phyloP scores from a whole-genome alignment of 2,113 vertebrate genomes.

The Merops nubicus region DNA sequence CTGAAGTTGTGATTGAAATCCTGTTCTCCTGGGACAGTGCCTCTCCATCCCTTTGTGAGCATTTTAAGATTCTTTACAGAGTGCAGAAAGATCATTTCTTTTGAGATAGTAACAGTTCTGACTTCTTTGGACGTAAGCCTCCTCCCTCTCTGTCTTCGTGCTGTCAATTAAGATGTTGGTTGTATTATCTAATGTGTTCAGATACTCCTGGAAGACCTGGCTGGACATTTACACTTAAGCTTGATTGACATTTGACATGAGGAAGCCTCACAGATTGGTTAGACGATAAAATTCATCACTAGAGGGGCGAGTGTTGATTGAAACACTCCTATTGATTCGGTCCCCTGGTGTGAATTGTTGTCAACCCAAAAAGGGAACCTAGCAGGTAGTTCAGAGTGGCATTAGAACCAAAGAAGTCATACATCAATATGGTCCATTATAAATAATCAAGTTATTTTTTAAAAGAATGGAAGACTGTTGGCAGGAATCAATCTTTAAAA shows the following conservation, averaged over 20 bases:
- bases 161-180: slow-evolving; percentile 8
- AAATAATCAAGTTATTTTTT: slow-evolving; percentile 11
- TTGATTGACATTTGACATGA: slow-evolving; percentile 30
- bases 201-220: background rate
- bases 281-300: slow-evolving; percentile 24
- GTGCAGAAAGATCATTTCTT: background rate
- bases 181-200: slow-evolving; percentile 4
- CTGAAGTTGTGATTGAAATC: background rate
- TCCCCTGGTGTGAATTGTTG: background rate
- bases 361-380: background rate
- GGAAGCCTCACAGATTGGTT: background rate
- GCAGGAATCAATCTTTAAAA: background rate
- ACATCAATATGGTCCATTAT: background rate
- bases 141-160: background rate
- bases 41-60: background rate
- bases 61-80: background rate
- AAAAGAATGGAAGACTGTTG: background rate
- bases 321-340: slow-evolving; percentile 10
- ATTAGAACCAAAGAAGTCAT: background rate
- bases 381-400: background rate
- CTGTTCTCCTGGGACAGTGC: background rate
- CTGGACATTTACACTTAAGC: slow-evolving; percentile 4
- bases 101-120: background rate
- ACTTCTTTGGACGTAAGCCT: background rate
- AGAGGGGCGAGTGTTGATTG: background rate